Percentiles rank a stretch among this genome's conserved stretches.
phyloP scores from a whole-genome alignment of 2,113 vertebrate genomes.

The Drymodes brunneopygia region DNA sequence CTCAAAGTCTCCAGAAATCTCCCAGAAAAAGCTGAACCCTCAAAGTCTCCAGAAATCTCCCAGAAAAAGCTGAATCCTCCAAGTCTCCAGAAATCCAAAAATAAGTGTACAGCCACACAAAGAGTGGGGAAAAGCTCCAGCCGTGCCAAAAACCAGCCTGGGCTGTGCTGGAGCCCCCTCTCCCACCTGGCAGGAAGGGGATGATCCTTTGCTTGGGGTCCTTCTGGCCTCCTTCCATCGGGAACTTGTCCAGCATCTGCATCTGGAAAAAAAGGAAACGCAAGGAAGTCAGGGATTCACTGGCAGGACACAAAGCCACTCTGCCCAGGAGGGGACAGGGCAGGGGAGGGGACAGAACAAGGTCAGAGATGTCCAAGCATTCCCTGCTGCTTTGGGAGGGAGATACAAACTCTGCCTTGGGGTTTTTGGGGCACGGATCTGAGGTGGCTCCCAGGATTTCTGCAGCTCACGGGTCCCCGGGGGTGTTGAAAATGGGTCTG shows the following conservation, averaged over 20 bases:
- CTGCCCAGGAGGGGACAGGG: neutral
- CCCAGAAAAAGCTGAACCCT: too few species aligned
- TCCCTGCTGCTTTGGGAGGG: neutral
- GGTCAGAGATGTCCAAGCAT: neutral
- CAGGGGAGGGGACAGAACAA: neutral
- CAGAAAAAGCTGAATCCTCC: too few species aligned
- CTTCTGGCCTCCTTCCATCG: constrained; percentile 98
- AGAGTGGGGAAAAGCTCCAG: neutral
- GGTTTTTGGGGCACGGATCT: neutral
- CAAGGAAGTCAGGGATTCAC: neutral
- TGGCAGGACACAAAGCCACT: neutral
- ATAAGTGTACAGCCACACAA: neutral
- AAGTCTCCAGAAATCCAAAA: too few species aligned
- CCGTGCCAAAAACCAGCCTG: accelerated
- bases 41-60: too few species aligned
- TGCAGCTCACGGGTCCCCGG: neutral
- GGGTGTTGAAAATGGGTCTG: neutral
- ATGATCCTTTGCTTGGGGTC: constrained; percentile 98
- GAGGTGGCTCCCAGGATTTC: neutral
- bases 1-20: too few species aligned
- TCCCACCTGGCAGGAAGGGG: constrained; percentile 93
- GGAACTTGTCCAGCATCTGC: constrained; percentile 99
- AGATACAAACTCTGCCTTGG: neutral
- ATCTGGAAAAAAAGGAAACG: constrained; percentile 77
- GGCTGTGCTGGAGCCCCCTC: neutral